Evolutionary conservation across 2,888 invertebrate genomes (phyloP), one percentile per base, ranked within the genome.

Genomic region (Pterobdella sp.): DNA sequence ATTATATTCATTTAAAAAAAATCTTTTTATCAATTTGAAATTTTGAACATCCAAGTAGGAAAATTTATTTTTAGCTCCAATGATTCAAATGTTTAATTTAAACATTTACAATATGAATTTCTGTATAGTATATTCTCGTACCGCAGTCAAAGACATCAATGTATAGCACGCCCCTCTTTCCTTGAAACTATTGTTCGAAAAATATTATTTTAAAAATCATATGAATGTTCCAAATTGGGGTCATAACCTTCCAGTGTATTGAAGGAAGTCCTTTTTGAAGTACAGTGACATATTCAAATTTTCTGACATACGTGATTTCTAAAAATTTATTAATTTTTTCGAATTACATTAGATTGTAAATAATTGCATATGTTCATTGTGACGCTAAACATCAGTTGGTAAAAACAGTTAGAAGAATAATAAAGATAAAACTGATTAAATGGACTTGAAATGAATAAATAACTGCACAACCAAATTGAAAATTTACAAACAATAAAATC

Each of bases 251-350:
- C 95, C 95, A n/a, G 95, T 96, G 77, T 88, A 89, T 85, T 95
- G 94, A 22, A 93, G 87, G 82, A 92, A 94, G 83, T 96, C 95
- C 82, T 94, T 94, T 85, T 95, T 96, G 79, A 95, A 87, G 84
- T 88, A 95, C 77, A 96, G 87, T 42, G 94, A 90, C 89, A 94
- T 91, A 65, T 89, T 91, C 73, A 89, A 89, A 67, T 87, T 80
- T 1, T 88, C 86, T 0, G 93, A 92, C 83, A 94, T 87, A 79
- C 91, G 90, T 0, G 93, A 93, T 85, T 87, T 88, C 93, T 94
- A 84, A 49, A 85, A 82, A 74, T 4, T 56, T 4, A 14, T 22
- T 3, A 56, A 56, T 56, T n/a, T n/a, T n/a, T n/a, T n/a, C n/a
- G n/a, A 49, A 35, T 32, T 34, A 52, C 66, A 66, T 66, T 66